Evolutionary conservation across 2,888 invertebrate genomes (phyloP), one percentile per base, ranked within the genome.

Genomic region (Lasioglossum marginatum): DNA sequence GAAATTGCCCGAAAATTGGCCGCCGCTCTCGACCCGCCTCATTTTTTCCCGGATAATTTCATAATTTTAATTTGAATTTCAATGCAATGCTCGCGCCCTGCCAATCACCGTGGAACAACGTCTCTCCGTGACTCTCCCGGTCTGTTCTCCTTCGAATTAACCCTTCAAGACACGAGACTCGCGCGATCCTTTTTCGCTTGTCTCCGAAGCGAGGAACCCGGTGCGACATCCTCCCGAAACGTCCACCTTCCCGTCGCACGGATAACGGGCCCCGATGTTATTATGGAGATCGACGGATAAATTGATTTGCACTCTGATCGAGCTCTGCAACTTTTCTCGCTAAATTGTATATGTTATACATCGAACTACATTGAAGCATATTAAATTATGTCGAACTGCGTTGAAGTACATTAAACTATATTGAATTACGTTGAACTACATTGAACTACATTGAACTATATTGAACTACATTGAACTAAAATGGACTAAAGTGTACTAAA

Each of bases 41-140:
- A 79, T 87, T 86, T 92, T 92, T 90, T 85, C 60, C 81, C 84
- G 85, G 91, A 93, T 93, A 93, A 94, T 94, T 93, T 94, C 91
- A 93, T 94, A 93, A 94, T 94, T 94, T 94, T 95, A 94, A 95
- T 95, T 95, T 94, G 93, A 93, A 94, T 93, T 94, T 94, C 93
- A 91, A 89, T 88, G 79, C 84, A 83, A 81, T 77, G 52, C 85
- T 80, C 73, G 78, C 73, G 48, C 52, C 79, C 63, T 57, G 77
- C 57, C 81, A 81, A 68, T 85, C 85, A 73, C 57, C 52, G 57
- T 31, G 2, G 34, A 75, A 72, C 63, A 43, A 37, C 81, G 43
- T 34, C 72, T 19, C 79, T 40, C n/a, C 70, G 70, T 70, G 70
- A 40, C 70, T 40, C 40, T 10, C 12, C 12, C 12, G 57, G 23